Evolutionary conservation across 1,140 invertebrate species (phyloP).

Genomic region (Drosophila lowei): DNA sequence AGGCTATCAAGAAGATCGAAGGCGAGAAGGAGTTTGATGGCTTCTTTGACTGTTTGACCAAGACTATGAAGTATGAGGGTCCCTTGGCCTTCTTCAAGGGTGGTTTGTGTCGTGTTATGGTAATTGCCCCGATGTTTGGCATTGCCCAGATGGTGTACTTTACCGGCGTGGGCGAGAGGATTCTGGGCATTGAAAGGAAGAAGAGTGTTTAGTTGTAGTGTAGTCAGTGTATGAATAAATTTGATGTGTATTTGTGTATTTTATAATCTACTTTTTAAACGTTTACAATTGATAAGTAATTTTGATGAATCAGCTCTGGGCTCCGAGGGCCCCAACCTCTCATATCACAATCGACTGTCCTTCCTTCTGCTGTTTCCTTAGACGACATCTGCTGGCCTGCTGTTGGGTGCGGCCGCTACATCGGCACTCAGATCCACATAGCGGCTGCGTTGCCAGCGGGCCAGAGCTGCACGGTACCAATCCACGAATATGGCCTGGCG

Average conservation of each 20-base stretch:
- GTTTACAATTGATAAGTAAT: slow-evolving; percentile 40
- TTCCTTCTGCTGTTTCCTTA: slow-evolving; percentile 17
- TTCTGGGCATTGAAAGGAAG: slow-evolving; percentile 86
- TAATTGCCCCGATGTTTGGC: slow-evolving; percentile 98
- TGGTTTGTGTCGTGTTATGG: slow-evolving; percentile 97
- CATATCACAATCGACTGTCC: slow-evolving; percentile 61
- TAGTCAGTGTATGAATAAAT: slow-evolving; percentile 6
- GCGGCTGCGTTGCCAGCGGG: slow-evolving; percentile 57
- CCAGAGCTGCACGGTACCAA: slow-evolving; percentile 64
- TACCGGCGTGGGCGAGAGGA: slow-evolving; percentile 95
- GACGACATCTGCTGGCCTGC: slow-evolving; percentile 72
- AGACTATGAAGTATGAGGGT: slow-evolving; percentile 95
- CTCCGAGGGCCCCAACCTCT: slow-evolving; percentile 38
- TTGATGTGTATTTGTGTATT: slow-evolving; percentile 14
- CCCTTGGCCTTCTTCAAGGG: slow-evolving; percentile 97
- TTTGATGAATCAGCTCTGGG: slow-evolving; percentile 47
- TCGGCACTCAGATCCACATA: slow-evolving; percentile 61
- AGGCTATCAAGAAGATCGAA: slow-evolving; percentile 93
- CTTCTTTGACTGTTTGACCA: slow-evolving; percentile 91
- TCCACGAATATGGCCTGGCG: slow-evolving; percentile 87
- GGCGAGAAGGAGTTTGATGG: slow-evolving; percentile 93
- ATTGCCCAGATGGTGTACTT: slow-evolving; percentile 99
- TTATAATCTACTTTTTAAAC: slow-evolving; percentile 18
- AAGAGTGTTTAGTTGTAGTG: slow-evolving; percentile 33
- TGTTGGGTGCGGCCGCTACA: slow-evolving; percentile 42